These are phyloP conservation scores for Mythimna impura DNA, from an alignment of 2,888 invertebrate species.

Conservation along the genomic window DNA sequence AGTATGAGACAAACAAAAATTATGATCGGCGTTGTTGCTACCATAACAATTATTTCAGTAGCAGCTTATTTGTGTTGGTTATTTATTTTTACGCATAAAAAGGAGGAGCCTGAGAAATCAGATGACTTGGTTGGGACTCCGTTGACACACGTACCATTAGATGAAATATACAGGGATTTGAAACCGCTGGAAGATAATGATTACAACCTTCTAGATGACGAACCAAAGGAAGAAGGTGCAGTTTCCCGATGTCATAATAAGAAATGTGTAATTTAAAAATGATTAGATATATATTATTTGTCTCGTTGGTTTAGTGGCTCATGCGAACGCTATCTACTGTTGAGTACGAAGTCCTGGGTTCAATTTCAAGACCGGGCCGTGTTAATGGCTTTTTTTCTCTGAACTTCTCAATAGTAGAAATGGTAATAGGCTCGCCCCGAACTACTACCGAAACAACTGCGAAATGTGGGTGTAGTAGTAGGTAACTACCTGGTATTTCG, in stretches of 20 bases:
- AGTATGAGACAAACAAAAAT: conserved; percentile 75
- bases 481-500: no score
- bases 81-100: conserved; percentile 25
- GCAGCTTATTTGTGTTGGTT: conserved; percentile 72
- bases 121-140: conserved; percentile 60
- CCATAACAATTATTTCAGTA: conserved; percentile 69
- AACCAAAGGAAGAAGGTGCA: conserved; percentile 64
- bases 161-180: conserved; percentile 62
- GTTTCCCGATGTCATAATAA: background rate
- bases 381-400: background rate
- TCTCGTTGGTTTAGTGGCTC: background rate
- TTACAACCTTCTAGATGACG: conserved; percentile 52
- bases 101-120: conserved; percentile 23
- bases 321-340: background rate
- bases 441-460: background rate
- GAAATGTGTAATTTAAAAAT: background rate
- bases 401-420: background rate
- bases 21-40: conserved; percentile 60
- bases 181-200: conserved; percentile 44
- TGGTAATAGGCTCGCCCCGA: background rate
- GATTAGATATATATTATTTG: background rate
- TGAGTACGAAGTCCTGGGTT: background rate
- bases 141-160: conserved; percentile 74
- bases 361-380: background rate
- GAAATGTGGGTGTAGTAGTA: background rate